Evolutionary conservation across 2,888 invertebrate genomes (phyloP).

Genomic region (Dicranocentrus wangi): DNA sequence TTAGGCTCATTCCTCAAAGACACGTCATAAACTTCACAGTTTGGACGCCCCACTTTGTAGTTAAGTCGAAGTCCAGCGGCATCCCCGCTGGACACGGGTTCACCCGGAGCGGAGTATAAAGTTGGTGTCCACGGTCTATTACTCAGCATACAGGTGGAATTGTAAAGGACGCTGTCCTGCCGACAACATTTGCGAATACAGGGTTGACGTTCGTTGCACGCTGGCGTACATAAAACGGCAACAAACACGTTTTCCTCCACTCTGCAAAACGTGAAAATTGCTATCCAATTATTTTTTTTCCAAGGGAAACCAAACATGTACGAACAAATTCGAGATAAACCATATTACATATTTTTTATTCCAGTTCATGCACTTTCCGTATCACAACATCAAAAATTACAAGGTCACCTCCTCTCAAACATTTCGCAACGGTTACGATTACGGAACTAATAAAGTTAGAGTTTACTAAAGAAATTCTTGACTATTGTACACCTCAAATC

Average conservation of each 20-base stretch:
- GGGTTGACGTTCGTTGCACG: slow-evolving; percentile 66
- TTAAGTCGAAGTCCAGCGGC: slow-evolving; percentile 40
- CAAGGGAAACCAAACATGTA: too few relatives aligned
- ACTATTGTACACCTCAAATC: too few relatives aligned
- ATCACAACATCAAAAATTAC: too few relatives aligned
- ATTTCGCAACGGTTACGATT: too few relatives aligned
- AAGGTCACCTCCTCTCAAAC: too few relatives aligned
- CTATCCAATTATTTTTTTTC: too few relatives aligned
- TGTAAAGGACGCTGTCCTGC: slow-evolving; percentile 66
- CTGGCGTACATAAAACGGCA: slow-evolving; percentile 71
- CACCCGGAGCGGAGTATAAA: slow-evolving; percentile 63
- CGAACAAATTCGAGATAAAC: too few relatives aligned
- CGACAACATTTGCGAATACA: slow-evolving; percentile 72
- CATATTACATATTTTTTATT: too few relatives aligned
- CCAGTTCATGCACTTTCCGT: too few relatives aligned
- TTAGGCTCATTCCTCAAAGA: slow-evolving; percentile 62
- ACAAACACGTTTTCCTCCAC: slow-evolving; percentile 67
- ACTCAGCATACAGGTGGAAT: slow-evolving; percentile 64
- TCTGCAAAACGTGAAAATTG: slow-evolving; percentile 13
- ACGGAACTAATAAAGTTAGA: too few relatives aligned
- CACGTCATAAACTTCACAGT: slow-evolving; percentile 65
- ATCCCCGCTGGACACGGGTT: slow-evolving; percentile 23
- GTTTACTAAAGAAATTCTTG: too few relatives aligned
- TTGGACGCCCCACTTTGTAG: slow-evolving; percentile 68
- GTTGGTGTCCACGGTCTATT: slow-evolving; percentile 68